Evolutionary conservation across 1,140 invertebrate species (phyloP).

Genomic region (Bradysia coprophila): DNA sequence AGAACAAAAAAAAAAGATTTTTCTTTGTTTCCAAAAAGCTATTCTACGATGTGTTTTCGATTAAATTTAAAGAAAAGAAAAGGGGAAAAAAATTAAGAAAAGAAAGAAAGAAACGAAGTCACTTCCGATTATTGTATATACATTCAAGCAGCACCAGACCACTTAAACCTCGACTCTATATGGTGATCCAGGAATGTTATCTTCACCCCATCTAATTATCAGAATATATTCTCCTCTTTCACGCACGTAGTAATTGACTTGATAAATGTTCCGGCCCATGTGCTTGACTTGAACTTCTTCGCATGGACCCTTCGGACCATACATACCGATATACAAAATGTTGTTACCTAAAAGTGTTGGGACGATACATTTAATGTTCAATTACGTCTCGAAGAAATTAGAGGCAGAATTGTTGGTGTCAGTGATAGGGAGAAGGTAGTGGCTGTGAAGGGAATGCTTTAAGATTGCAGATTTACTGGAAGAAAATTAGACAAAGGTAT

Average conservation of each 20-base stretch:
- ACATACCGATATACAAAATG: constrained; percentile 85
- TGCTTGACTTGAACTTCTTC: constrained; percentile 93
- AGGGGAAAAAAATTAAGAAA: too few species aligned
- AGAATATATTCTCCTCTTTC: constrained; percentile 89
- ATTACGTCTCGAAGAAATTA: neutral
- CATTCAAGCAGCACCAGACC: too few species aligned
- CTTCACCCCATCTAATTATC: constrained; percentile 92
- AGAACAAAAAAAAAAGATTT: too few species aligned
- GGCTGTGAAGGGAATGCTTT: too few species aligned
- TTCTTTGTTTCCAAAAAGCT: too few species aligned
- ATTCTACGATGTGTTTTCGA: too few species aligned
- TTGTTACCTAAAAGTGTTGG: constrained; percentile 72
- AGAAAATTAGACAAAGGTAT: too few species aligned
- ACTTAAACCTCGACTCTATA: constrained; percentile 78
- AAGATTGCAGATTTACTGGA: too few species aligned
- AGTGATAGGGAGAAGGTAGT: neutral
- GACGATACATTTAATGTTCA: neutral
- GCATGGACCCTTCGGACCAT: constrained; percentile 76
- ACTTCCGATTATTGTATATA: too few species aligned
- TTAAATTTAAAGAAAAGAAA: too few species aligned
- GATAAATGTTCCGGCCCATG: constrained; percentile 79
- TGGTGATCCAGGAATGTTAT: constrained; percentile 91
- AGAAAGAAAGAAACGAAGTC: too few species aligned
- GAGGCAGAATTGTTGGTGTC: neutral
- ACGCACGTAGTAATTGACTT: constrained; percentile 67